These are phyloP conservation scores for Spea multiplicata DNA, from an alignment of 2,113 vertebrate genomes.

Conservation along the genomic window DNA sequence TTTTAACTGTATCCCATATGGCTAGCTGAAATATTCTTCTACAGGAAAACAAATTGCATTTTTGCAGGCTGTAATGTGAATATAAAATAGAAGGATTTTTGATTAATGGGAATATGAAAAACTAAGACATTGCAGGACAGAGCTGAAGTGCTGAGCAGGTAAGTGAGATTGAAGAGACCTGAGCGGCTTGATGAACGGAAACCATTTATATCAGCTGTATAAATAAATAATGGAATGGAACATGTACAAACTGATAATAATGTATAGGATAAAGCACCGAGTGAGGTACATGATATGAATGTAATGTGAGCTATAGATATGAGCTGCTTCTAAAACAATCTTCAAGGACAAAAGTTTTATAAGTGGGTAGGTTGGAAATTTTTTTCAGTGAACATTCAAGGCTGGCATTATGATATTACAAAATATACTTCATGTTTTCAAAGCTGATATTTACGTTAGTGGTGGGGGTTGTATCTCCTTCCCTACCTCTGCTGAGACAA, in stretches of 20 bases:
- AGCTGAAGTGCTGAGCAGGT: constrained; percentile 41
- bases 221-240: constrained; percentile 41
- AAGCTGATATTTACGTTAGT: background rate
- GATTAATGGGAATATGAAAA: constrained; percentile 38
- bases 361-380: background rate
- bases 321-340: constrained; percentile 16
- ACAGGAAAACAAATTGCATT: constrained; percentile 18
- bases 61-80: background rate
- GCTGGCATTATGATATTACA: background rate
- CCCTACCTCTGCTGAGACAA: too few relatives aligned
- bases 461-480: background rate
- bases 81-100: constrained; percentile 5
- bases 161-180: constrained; percentile 45
- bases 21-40: constrained; percentile 20
- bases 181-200: constrained; percentile 34
- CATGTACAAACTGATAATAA: constrained; percentile 31
- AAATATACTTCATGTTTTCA: background rate
- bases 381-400: background rate
- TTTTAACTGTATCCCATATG: constrained; percentile 4
- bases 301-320: background rate
- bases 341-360: constrained; percentile 1
- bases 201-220: constrained; percentile 39
- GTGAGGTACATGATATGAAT: constrained; percentile 6
- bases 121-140: constrained; percentile 37
- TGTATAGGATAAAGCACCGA: constrained; percentile 18